Evolutionary conservation across 2,113 vertebrate genomes (phyloP), one percentile per base, ranked within the genome.

Genomic region (Galemys pyrenaicus): DNA sequence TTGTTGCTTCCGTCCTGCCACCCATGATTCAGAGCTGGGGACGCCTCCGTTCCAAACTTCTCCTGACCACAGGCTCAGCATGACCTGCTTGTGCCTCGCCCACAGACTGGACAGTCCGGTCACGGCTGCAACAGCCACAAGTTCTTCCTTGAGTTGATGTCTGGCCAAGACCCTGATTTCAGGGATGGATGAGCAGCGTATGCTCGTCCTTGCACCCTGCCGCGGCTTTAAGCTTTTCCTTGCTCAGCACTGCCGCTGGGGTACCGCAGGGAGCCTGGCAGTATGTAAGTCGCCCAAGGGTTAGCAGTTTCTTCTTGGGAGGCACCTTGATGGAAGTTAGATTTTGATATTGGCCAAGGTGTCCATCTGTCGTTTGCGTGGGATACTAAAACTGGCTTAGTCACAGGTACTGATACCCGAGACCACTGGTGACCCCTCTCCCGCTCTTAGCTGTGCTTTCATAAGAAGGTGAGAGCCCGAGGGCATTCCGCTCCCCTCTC

Each of bases 141-240:
- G 32, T 92, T 92, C 65, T 28, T 49, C 67, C 51, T 75, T 81
- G 58, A 71, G 58, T 71, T 70, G 78, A 8, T 46, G 4, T 56
- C 16, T 17, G 49, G 32, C 26, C 41, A 62, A 13, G 26, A 30
- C 4, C 71, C 64, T 79, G 26, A 79, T 80, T 74, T 62, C 86
- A 93, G 49, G 41, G 4, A 12, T 26, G 16, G 20, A 4, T 51
- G 24, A 64, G 60, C 26, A 67, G n/a, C 73, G 8, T 39, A 0
- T 41, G 35, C 28, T 67, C n/a, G 81, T 60, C 24, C 22, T 84
- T 35, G 30, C 3, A 0, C 22, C 46, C 46, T 37, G 17, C 15
- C 32, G 46, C 22, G 12, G 4, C 30, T 64, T 85, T 41, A 7
- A 3, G 0, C 5, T 84, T 82, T 54, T 22, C 15, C 12, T 44